Evolutionary conservation across 2,797 vertebrate genomes (phyloP).

Genomic region (Notolabrus celidotus): DNA sequence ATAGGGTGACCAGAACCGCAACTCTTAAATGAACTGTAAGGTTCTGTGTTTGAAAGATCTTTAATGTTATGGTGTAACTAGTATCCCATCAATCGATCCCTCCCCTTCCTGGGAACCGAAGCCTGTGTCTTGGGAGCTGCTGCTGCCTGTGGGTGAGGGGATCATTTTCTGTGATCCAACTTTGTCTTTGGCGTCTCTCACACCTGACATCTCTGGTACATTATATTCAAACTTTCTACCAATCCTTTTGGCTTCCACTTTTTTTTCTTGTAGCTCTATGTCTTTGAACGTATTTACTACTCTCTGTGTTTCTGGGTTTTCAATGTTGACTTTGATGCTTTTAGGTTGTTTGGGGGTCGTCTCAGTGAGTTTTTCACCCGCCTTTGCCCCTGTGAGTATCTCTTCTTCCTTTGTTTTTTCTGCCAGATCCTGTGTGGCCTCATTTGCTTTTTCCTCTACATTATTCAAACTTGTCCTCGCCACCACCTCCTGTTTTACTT

Average conservation of each 20-base stretch:
- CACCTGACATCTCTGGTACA: conserved; percentile 34
- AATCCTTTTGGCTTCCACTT: conserved; percentile 40
- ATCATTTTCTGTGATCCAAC: conserved; percentile 51
- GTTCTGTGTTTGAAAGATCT: background rate
- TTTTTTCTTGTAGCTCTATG: conserved; percentile 59
- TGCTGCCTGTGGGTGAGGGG: conserved; percentile 80
- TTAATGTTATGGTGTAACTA: conserved; percentile 26
- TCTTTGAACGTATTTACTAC: conserved; percentile 42
- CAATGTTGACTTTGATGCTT: background rate
- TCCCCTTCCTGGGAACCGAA: conserved; percentile 83
- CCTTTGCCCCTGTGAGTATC: background rate
- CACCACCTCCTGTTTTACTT: conserved; percentile 21
- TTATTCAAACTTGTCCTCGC: background rate
- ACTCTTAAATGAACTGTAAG: background rate
- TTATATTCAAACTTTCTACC: conserved; percentile 47
- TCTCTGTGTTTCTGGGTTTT: conserved; percentile 35
- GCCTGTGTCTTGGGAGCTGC: conserved; percentile 82
- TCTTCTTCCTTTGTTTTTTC: conserved; percentile 32
- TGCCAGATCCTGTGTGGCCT: conserved; percentile 9
- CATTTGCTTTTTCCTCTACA: conserved; percentile 17
- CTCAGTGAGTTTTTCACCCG: conserved; percentile 27
- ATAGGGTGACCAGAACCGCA: background rate
- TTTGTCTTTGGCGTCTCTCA: conserved; percentile 38
- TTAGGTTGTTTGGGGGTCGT: background rate
- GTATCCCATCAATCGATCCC: conserved; percentile 41